phyloP scores from a whole-genome alignment of 2,113 vertebrate species.

The Natator depressus region DNA sequence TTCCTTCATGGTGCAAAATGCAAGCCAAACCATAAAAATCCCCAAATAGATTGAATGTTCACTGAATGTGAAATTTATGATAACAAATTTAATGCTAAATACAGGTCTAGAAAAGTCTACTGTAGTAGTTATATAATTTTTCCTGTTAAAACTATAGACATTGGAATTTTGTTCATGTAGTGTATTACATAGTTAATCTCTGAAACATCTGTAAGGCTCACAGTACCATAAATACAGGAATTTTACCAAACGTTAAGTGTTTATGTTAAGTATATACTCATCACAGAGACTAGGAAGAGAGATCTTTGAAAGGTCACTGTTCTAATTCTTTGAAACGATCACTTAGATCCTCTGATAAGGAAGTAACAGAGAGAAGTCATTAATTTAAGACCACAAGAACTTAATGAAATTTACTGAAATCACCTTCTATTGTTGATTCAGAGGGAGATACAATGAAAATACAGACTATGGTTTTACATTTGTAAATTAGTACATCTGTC shows the following conservation, averaged over 20 bases:
- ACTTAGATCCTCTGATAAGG: slow-evolving; percentile 62
- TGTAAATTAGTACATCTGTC: slow-evolving; percentile 76
- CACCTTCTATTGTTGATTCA: slow-evolving; percentile 73
- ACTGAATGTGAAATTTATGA: slow-evolving; percentile 67
- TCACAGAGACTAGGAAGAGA: slow-evolving; percentile 46
- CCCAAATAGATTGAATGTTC: slow-evolving; percentile 67
- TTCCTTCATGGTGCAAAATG: slow-evolving; percentile 67
- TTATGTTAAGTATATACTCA: slow-evolving; percentile 36
- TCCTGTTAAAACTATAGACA: slow-evolving; percentile 27
- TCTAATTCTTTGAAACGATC: slow-evolving; percentile 69
- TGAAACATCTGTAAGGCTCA: slow-evolving; percentile 4
- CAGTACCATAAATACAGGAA: neutral
- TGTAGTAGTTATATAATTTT: slow-evolving; percentile 33
- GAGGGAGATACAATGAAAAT: slow-evolving; percentile 61
- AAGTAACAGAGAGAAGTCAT: slow-evolving; percentile 69
- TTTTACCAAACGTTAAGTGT: neutral
- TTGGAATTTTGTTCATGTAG: slow-evolving; percentile 32
- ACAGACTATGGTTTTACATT: slow-evolving; percentile 61
- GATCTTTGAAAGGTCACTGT: slow-evolving; percentile 31
- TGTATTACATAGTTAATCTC: neutral
- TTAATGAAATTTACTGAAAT: slow-evolving; percentile 67
- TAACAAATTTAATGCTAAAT: slow-evolving; percentile 63
- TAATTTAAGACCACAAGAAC: slow-evolving; percentile 74
- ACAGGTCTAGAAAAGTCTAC: neutral
- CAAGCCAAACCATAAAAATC: slow-evolving; percentile 55